These are phyloP conservation scores for Cnemophilus loriae DNA, from an alignment of 2,113 vertebrate genomes.

Conservation along the genomic window DNA sequence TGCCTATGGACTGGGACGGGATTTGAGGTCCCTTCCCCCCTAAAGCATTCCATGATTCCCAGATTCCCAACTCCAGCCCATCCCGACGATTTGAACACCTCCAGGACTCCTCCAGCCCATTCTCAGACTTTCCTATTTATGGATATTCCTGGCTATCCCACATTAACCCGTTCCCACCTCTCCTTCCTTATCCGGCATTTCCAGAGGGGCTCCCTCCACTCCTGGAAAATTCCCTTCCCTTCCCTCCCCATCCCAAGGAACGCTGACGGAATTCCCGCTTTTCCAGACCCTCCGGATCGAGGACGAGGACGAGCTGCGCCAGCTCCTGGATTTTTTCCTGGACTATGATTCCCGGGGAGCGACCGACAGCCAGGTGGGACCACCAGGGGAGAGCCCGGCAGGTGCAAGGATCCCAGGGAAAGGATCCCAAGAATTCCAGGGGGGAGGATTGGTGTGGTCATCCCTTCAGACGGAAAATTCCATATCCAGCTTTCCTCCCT, in stretches of 20 bases:
- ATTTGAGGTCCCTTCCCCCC: neutral
- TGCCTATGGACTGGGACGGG: neutral
- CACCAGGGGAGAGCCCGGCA: neutral
- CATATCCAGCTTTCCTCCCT: neutral
- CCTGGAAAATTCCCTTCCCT: neutral
- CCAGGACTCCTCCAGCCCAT: neutral
- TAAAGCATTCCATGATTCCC: neutral
- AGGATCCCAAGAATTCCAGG: too few relatives aligned
- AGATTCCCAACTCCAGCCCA: neutral
- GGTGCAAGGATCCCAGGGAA: neutral
- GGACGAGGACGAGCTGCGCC: neutral
- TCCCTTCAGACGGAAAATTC: neutral
- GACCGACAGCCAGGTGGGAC: neutral
- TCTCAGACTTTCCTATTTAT: neutral
- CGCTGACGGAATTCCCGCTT: neutral
- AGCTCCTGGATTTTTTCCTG: constrained; percentile 24
- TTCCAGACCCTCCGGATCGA: neutral
- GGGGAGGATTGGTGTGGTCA: fast-evolving
- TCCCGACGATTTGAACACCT: neutral
- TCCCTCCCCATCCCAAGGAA: too few relatives aligned
- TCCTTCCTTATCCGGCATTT: fast-evolving
- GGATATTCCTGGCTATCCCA: neutral
- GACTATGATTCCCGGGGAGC: neutral
- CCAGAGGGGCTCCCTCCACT: neutral
- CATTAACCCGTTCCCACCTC: neutral